A percentile compares a stretch with the other conserved stretches of the same genome.
Conservation (phyloP, 2,797 vertebrate species). For the Valencia hispanica region DNA sequence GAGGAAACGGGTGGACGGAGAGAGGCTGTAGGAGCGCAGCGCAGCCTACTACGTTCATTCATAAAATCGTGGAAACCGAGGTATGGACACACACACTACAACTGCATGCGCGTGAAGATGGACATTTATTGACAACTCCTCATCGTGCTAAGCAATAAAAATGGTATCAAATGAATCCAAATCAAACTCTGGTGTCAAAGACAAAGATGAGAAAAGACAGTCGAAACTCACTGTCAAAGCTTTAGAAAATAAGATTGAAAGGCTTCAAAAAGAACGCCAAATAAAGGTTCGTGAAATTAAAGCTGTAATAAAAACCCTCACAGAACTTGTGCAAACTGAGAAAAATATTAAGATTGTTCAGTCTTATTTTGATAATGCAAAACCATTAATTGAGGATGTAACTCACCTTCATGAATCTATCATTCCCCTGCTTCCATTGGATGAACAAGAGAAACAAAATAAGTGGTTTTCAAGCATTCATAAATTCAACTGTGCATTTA, state of each 20-base stretch:
- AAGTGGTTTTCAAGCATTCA: neutral
- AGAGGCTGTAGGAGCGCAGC: too few relatives aligned
- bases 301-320: neutral
- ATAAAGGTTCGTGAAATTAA: neutral
- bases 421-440: too few relatives aligned
- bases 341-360: neutral
- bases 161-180: too few relatives aligned
- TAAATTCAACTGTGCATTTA: neutral
- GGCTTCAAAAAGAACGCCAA: neutral
- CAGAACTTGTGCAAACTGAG: neutral
- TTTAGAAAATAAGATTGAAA: constrained; percentile 6
- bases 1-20: too few relatives aligned
- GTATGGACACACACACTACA: neutral
- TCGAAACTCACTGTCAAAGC: constrained; percentile 5
- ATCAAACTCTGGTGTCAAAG: neutral
- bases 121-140: neutral
- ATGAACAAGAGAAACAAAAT: neutral
- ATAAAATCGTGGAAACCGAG: too few relatives aligned
- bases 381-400: too few relatives aligned
- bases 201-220: constrained; percentile 3
- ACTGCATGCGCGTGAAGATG: neutral
- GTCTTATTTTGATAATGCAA: too few relatives aligned
- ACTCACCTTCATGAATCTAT: too few relatives aligned
- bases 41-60: too few relatives aligned
- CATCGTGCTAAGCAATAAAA: neutral